Conservation (phyloP, 2,797 vertebrate genomes). For the Hydrocynus forskahlii region DNA sequence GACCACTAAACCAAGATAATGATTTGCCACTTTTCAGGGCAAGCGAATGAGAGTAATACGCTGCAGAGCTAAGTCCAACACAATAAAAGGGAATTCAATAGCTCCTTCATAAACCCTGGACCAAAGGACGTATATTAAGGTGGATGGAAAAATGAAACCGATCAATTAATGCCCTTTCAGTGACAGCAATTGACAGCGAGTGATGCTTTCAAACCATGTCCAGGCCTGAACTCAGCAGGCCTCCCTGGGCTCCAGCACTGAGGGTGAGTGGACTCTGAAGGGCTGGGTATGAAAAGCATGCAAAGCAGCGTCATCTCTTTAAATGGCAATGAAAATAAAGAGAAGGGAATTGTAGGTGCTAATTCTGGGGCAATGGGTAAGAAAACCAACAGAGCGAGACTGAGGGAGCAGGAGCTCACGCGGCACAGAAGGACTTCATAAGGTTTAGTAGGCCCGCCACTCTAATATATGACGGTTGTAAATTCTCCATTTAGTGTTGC, state of each 20-base stretch:
- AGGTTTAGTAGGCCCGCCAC: slow-evolving; percentile 75
- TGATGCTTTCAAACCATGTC: slow-evolving; percentile 69
- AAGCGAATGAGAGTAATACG: neutral
- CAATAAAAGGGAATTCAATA: slow-evolving; percentile 62
- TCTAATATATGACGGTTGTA: slow-evolving; percentile 77
- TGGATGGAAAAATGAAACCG: slow-evolving; percentile 68
- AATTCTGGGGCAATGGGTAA: slow-evolving; percentile 71
- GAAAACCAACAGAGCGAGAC: slow-evolving; percentile 74
- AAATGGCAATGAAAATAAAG: slow-evolving; percentile 80
- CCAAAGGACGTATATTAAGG: slow-evolving; percentile 68
- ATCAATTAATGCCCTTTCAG: slow-evolving; percentile 73
- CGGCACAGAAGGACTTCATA: slow-evolving; percentile 74
- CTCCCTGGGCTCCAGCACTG: slow-evolving; percentile 59
- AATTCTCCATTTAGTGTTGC: slow-evolving; percentile 78
- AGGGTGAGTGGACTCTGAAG: slow-evolving; percentile 60
- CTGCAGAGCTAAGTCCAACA: neutral
- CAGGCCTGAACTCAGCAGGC: slow-evolving; percentile 63
- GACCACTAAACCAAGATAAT: slow-evolving; percentile 11
- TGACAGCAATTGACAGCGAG: slow-evolving; percentile 57
- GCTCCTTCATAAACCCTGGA: slow-evolving; percentile 65
- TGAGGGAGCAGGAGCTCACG: slow-evolving; percentile 72
- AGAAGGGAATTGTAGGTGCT: slow-evolving; percentile 73
- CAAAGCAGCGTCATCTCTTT: slow-evolving; percentile 68
- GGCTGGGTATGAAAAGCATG: slow-evolving; percentile 72
- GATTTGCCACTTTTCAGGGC: neutral